Conservation (phyloP, 2,888 invertebrate genomes). For the Eupithecia insigniata region DNA sequence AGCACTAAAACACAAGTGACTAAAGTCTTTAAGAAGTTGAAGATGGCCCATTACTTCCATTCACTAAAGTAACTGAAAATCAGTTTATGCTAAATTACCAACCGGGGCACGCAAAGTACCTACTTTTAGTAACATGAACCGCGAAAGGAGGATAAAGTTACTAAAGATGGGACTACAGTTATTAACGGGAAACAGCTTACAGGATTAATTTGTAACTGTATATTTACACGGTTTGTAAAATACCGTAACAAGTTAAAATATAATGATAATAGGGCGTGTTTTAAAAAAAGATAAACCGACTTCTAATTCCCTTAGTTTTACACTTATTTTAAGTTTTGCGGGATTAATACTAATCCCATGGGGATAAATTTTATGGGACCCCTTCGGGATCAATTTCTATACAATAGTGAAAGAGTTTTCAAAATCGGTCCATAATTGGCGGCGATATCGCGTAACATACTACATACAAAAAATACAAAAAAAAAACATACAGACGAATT, state of each 20-base stretch:
- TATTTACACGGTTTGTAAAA: background rate
- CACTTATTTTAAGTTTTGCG: too few species aligned
- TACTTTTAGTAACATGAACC: constrained; percentile 33
- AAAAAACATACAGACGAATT: too few species aligned
- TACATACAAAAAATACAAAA: too few species aligned
- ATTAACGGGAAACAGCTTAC: background rate
- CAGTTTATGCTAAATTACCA: constrained; percentile 34
- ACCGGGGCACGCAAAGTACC: constrained; percentile 29
- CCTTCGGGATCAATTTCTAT: too few species aligned
- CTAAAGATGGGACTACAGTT: constrained; percentile 8
- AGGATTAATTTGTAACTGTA: background rate
- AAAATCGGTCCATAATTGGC: too few species aligned
- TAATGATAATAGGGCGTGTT: too few species aligned
- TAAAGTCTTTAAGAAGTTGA: constrained; percentile 14
- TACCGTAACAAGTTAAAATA: background rate
- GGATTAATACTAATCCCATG: too few species aligned
- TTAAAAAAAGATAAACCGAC: too few species aligned
- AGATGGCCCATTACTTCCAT: constrained; percentile 24
- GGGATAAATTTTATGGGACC: too few species aligned
- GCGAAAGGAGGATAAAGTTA: constrained; percentile 48
- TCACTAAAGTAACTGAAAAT: constrained; percentile 32
- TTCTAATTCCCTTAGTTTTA: too few species aligned
- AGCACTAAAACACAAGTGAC: constrained; percentile 13
- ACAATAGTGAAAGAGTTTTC: too few species aligned
- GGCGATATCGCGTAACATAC: too few species aligned